phyloP scores from a whole-genome alignment of 2,113 vertebrate species.

The Ancistrus triradiatus region DNA sequence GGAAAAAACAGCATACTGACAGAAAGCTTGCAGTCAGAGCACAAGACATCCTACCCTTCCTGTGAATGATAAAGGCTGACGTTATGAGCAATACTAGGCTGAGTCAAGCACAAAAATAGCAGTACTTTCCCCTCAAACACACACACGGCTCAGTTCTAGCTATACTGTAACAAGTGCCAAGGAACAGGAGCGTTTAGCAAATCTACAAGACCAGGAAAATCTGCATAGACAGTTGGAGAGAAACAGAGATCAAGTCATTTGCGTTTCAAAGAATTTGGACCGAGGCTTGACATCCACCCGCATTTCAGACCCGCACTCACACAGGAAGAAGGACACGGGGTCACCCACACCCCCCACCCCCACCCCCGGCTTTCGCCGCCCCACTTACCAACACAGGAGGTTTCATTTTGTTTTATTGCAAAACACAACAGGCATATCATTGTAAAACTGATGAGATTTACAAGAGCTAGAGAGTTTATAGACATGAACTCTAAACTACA shows the following conservation, averaged over 20 bases:
- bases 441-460: conserved; percentile 99
- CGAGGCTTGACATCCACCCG: conserved; percentile 40
- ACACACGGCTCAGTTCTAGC: conserved; percentile 55
- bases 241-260: conserved; percentile 13
- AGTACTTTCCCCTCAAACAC: too few species aligned
- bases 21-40: conserved; percentile 46
- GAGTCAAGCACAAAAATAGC: conserved; percentile 51
- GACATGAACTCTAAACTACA: conserved; percentile 97
- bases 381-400: conserved; percentile 99
- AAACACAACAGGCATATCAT: conserved; percentile 98
- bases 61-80: conserved; percentile 76
- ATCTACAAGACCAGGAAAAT: conserved; percentile 50
- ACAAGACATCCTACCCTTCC: too few species aligned
- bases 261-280: conserved; percentile 66
- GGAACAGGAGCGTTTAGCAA: conserved; percentile 16
- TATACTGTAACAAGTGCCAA: too few species aligned
- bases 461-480: conserved; percentile 94
- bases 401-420: conserved; percentile 99
- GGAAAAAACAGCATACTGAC: conserved; percentile 63
- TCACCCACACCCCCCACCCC: conserved; percentile 23
- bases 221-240: too few species aligned
- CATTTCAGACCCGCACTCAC: not conserved
- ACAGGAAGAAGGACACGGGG: conserved; percentile 22
- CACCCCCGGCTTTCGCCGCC: conserved; percentile 68
- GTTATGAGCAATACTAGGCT: conserved; percentile 62